Base-by-base conservation (phyloP, 2,888 invertebrate genomes). In the Apotomis turbidana region DNA sequence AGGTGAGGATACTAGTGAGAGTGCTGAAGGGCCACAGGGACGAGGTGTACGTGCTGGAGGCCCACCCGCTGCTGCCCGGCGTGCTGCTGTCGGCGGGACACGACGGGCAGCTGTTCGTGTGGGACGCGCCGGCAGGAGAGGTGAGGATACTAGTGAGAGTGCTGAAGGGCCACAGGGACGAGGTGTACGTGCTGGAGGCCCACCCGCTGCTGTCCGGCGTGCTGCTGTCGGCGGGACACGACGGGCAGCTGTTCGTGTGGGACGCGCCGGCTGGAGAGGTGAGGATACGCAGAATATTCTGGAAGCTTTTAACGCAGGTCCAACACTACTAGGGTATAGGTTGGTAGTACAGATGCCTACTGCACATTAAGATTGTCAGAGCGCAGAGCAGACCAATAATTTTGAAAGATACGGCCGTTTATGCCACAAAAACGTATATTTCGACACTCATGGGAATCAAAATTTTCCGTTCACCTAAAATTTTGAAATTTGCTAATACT, bases 71-170 rank as follows among this genome's bases (percentile, higher is more conserved):
- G 94, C 96, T 82, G 90, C 94, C 96, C 54, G 96, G 94, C 81
- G 95, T 99, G 69, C 90, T 99, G 77, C 93, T 99, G 59, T 98
- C 98, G 68, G 99, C 99, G 51, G 99, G 99, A 0, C 99, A 99
- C 87, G 99, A 99, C 91, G 99, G 99, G 0, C 96, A 97, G 84
- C 94, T 98, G 62, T 96, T 97, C 80, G 94, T 98, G 76, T 98
- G 98, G 98, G 96, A 97, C 86, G 96, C 97, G 9, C 66, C 71
- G 0, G 61, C 66, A 6, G 81, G 81, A 0, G 80, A 83, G 79
- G 82, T 81, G 12, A 58, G 61, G 6, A 44, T 44, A 27, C 38
- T 9, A 44, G 44, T 60, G 9, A 9, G n/a, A 44, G 49, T 6
- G 64, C 4, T 69, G 6, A 58, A 68, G n/a, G 27, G 36, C 15